Base-by-base conservation (phyloP, 2,888 invertebrate species). In the Amblyteles armatorius region DNA sequence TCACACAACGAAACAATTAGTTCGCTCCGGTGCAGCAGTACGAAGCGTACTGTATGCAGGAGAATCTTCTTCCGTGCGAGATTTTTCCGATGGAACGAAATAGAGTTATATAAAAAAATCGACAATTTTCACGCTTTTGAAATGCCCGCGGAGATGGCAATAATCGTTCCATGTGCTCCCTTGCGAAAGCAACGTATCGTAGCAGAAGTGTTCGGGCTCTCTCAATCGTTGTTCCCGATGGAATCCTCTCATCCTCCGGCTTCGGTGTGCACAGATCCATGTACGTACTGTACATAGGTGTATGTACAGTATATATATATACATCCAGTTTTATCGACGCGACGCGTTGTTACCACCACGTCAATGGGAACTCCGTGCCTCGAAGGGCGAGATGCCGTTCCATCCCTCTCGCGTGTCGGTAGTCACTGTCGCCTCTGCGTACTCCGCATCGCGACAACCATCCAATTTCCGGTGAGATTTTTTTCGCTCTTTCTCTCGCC, bases 401-500 rank as follows among this genome's bases (percentile, higher is more conserved):
- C n/a, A 29, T n/a, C 36, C n/a, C 19, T 57, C 50, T 50, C 40
- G 48, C 65, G 48, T 74, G 48, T 50, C 60, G 78, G 72, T 36
- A 81, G 63, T 74, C 63, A 63, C 26, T 63, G 63, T 48, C 33
- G 74, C 26, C 68, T 67, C 68, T 48, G 63, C 79, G 83, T 77
- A 29, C 71, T 77, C 60, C 78, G 78, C 73, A 63, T 65, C 65
- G 55, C 73, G 72, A 78, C 78, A 82, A 84, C 77, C 81, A 74
- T 79, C 84, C 78, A 84, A 84, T 84, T 84, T 84, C 84, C 84
- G 78, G 81, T 81, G 68, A 63, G 74, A 74, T 84, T 84, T 84
- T 36, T 36, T 74, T 36, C 52, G 63, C 71, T 68, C 78, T 67
- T 65, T 48, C 69, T 73, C 48, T 36, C 48, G 72, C 60, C 33